Percentiles rank a stretch among this genome's conserved stretches.
These are phyloP conservation scores for Tachysurus fulvidraco DNA, from an alignment of 2,113 vertebrate genomes.

Conservation along the genomic window DNA sequence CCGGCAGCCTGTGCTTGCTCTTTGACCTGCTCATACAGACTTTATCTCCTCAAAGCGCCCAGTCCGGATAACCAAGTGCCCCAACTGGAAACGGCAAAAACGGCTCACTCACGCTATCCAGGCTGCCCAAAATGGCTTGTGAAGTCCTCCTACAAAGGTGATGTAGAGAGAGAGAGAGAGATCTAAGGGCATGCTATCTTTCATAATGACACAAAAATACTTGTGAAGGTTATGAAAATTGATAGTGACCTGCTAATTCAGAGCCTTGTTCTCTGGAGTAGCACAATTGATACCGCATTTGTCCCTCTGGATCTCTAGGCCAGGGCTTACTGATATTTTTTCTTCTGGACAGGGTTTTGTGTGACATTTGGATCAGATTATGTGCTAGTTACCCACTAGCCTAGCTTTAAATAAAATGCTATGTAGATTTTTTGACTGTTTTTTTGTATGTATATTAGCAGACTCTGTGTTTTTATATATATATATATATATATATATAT, in stretches of 20 bases:
- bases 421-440: no score
- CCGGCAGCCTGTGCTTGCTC: conserved; percentile 58
- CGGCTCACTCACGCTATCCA: conserved; percentile 27
- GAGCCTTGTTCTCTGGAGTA: neutral
- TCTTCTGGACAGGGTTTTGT: neutral
- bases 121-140: conserved; percentile 76
- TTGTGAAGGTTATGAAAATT: conserved; percentile 13
- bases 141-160: conserved; percentile 88
- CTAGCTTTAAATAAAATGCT: no score
- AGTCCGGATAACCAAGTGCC: conserved; percentile 70
- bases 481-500: no score
- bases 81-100: conserved; percentile 12
- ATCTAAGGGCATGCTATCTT: neutral
- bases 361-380: conserved; percentile 13
- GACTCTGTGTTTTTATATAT: no score
- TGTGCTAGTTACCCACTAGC: neutral
- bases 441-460: conserved; percentile 25
- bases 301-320: neutral
- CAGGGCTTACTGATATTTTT: conserved; percentile 26
- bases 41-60: conserved; percentile 74
- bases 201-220: conserved; percentile 7
- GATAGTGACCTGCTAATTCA: conserved; percentile 15
- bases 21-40: conserved; percentile 69
- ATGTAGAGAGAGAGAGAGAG: conserved; percentile 38
- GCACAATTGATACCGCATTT: neutral